phyloP scores from a whole-genome alignment of 2,888 invertebrate genomes.

The Polia nebulosa region DNA sequence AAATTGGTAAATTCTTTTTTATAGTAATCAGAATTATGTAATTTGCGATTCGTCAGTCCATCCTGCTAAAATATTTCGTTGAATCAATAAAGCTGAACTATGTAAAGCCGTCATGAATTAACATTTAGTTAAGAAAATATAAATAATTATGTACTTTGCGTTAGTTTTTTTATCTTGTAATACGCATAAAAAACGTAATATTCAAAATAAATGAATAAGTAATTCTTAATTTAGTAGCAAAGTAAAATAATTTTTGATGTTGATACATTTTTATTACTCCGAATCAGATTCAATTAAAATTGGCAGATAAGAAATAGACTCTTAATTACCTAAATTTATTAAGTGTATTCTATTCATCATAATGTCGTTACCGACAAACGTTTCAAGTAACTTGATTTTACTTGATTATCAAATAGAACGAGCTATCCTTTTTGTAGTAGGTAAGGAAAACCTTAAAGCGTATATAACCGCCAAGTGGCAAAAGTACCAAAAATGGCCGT shows the following conservation, averaged over 20 bases:
- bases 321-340: neutral
- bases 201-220: constrained; percentile 30
- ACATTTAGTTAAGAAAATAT: constrained; percentile 6
- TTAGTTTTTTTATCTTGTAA: constrained; percentile 3
- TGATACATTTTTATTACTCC: constrained; percentile 10
- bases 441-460: neutral
- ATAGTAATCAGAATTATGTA: constrained; percentile 8
- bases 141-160: neutral
- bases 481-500: too few relatives aligned
- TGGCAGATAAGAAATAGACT: neutral
- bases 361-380: too few relatives aligned
- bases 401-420: neutral
- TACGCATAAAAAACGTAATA: constrained; percentile 23
- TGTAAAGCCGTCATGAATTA: neutral
- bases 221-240: neutral
- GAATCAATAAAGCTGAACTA: neutral
- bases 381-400: neutral
- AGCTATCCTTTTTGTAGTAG: neutral
- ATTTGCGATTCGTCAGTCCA: neutral
- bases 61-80: neutral
- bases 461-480: too few relatives aligned
- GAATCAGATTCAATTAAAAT: neutral
- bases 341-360: too few relatives aligned
- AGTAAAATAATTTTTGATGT: neutral
- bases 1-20: constrained; percentile 1